Base-by-base conservation (phyloP, 2,113 vertebrate species). In the Ascaphus truei region DNA sequence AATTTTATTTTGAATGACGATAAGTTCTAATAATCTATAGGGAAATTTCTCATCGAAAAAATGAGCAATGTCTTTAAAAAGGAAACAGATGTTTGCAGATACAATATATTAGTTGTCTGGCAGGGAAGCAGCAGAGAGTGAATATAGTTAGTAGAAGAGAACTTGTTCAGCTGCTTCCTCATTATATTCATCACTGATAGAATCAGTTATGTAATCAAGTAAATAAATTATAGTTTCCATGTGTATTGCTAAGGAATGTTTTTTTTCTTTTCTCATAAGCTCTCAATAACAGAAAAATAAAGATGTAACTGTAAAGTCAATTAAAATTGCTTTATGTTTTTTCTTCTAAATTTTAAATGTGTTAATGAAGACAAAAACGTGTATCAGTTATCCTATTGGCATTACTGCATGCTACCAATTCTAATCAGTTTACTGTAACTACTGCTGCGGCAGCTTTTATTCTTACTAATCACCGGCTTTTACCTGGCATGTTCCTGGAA, bases 51-150 rank as follows among this genome's bases (percentile, higher is more conserved):
- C 43, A 47, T 47, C 18, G 10, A 4, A 22, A 47, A 47, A 47
- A 47, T 22, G 23, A 57, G n/a, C 18, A 57, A 20, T 23, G 23
- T 2, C 36, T 10, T 31, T 39, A 37, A 27, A 41, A 33, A 52
- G 67, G 67, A 71, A 71, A 71, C 67, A 71, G 67, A 61, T 71
- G 67, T 20, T 11, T 7, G 8, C 34, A 30, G 47, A 52, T 61
- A 52, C 15, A 71, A 52, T 41, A 52, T 36, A 57, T 33, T 18
- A 10, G 47, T 5, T 20, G 9, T 43, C 25, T 30, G 23, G 31
- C 27, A 39, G 57, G 56, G 45, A 61, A 71, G 36, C 36, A 41
- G 12, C n/a, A 12, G 43, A 23, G n/a, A 9, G 3, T 5, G 12
- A 39, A 23, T 15, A 57, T 55, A 55, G 16, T 16, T 9, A 31